Evolutionary conservation across 2,113 vertebrate genomes (phyloP).

Genomic region (Crotalus horridus): DNA sequence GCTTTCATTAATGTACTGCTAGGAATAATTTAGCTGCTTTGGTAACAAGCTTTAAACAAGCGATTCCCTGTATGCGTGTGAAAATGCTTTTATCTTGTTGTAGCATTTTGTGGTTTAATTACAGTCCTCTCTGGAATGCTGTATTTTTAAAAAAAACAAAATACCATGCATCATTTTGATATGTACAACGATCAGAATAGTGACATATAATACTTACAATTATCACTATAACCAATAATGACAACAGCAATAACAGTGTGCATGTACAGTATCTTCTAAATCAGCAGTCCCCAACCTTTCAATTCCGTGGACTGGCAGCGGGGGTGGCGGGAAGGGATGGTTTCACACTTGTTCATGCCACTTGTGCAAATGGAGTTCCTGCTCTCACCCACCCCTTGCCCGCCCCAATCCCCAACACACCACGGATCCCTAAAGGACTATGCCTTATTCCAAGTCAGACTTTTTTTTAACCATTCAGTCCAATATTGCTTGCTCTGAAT

Average conservation of each 20-base stretch:
- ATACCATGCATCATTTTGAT: neutral
- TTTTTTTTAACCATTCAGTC: neutral
- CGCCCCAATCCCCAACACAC: rapidly evolving
- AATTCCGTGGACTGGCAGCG: neutral
- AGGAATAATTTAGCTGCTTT: neutral
- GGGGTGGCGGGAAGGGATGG: neutral
- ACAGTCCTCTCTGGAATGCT: neutral
- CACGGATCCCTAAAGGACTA: too few relatives aligned
- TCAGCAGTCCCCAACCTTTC: neutral
- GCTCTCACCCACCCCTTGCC: neutral
- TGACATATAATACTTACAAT: neutral
- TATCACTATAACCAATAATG: neutral
- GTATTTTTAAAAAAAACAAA: neutral
- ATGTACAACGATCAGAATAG: neutral
- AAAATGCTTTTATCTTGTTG: neutral
- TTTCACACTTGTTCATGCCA: neutral
- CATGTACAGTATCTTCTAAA: neutral
- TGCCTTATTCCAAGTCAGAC: neutral
- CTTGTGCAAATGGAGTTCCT: neutral
- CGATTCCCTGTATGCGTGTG: neutral
- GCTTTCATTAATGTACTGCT: neutral
- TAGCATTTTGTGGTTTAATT: neutral
- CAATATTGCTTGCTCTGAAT: neutral
- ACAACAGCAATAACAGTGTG: neutral
- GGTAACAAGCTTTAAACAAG: neutral